Percentiles rank a stretch among this genome's conserved stretches.
These are phyloP conservation scores for Silurus aristotelis DNA, from an alignment of 2,797 vertebrate species.

Conservation along the genomic window DNA sequence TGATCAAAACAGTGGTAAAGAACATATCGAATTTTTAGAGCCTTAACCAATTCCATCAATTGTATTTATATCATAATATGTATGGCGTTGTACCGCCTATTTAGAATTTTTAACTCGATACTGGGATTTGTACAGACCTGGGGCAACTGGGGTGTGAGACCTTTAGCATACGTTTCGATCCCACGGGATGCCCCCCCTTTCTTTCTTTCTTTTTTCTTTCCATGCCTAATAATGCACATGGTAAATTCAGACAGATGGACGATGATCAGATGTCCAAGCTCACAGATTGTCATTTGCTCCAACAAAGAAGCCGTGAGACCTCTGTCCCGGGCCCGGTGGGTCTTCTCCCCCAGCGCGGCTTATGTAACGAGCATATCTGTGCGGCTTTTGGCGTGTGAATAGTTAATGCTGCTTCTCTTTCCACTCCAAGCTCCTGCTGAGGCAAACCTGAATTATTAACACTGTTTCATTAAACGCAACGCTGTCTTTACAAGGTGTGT, in stretches of 20 bases:
- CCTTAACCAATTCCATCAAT: too few relatives aligned
- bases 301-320: conserved; percentile 50
- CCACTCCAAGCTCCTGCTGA: conserved; percentile 54
- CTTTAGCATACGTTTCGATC: background rate
- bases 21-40: too few relatives aligned
- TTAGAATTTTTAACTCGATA: background rate
- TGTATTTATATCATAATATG: too few relatives aligned
- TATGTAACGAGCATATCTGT: conserved; percentile 56
- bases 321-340: conserved; percentile 42
- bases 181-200: background rate
- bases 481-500: conserved; percentile 10
- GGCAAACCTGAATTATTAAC: conserved; percentile 72
- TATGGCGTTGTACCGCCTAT: background rate
- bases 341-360: conserved; percentile 45
- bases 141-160: background rate
- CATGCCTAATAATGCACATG: background rate
- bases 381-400: conserved; percentile 62
- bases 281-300: conserved; percentile 52
- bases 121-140: background rate
- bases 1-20: too few relatives aligned
- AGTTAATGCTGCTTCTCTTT: conserved; percentile 64
- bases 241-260: conserved; percentile 55
- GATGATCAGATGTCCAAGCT: conserved; percentile 55
- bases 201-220: background rate
- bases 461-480: conserved; percentile 67